Base-by-base conservation (phyloP, 2,797 vertebrate genomes). In the Smutsia temminckii region DNA sequence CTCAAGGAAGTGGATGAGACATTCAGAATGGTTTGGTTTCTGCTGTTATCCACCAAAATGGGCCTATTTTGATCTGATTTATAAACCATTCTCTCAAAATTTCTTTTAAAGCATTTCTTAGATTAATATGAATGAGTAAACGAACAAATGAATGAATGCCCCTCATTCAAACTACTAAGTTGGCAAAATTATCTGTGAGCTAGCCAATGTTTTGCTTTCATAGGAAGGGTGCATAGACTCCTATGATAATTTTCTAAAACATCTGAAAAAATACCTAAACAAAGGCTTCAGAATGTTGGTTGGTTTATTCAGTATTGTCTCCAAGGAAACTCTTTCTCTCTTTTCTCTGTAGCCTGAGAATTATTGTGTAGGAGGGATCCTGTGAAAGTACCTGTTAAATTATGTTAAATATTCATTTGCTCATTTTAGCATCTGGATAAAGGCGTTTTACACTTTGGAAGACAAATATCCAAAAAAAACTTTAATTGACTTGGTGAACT, bases 371-470 rank as follows among this genome's bases (percentile, higher is more conserved):
- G 94, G 96, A 89, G 69, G 90, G 57, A 95, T 91, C 51, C 69
- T 89, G 91, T 78, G 42, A 92, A 97, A 97, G 89, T 84, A 87
- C 63, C 71, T 95, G 92, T 64, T 96, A 95, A 96, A 96, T 95
- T 93, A 78, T 95, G 93, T 94, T 96, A 97, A 97, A 89, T 95
- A 95, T 95, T 97, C 95, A 97, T 94, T 97, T 97, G 89, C 84
- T 96, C 94, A 91, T 88, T 97, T 97, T 91, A 94, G 78, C 96
- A 96, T 94, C 94, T 96, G 96, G 96, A 94, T 94, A 88, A 95
- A 97, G 89, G 93, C 95, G 97, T 72, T 77, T 97, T 83, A 2
- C 12, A 92, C 72, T 86, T 93, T 66, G 81, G 57, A 92, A 96
- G 64, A n/a, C 59, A 89, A 27, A n/a, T 92, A 91, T 40, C 1